Base-by-base conservation (phyloP, 2,888 invertebrate genomes). In the Zaprionus obscuricornis region DNA sequence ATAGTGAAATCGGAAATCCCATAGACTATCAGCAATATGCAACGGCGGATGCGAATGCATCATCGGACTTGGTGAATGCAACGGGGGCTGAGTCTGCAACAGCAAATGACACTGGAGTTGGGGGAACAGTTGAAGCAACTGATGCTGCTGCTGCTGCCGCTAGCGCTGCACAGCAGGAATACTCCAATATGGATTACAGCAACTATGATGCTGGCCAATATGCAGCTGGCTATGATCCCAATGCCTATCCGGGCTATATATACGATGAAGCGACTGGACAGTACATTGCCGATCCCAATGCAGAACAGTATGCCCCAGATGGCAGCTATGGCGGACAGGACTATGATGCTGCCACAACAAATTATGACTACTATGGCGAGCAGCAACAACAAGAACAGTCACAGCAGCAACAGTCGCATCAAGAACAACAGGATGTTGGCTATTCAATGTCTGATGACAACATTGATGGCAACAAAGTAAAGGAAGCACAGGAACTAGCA, bases 221-320 rank as follows among this genome's bases (percentile, higher is more conserved):
- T 54, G 64, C 60, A 31, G 66, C 65, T 13, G 77, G 74, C 54
- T 88, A 88, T 63, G 89, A 88, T 74, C 81, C 86, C 18, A 88
- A 78, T 50, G 76, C 83, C 24, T 90, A 90, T 67, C 87, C 88
- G 14, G 88, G 89, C 18, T 90, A 90, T 51, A 87, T 87, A 56
- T 90, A 89, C 66, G 87, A 87, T 20, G 88, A 89, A 69, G 58
- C 86, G 11, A 88, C 81, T 4, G 88, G 88, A 5, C 84, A 88
- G 57, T 89, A 88, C 18, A 84, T 85, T 24, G 87, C 89, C 49
- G 79, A 85, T 84, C 81, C 81, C 45, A 87, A 88, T 71, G 77
- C 85, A 2, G 64, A 75, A 13, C 85, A 83, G 37, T 79, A 75
- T 51, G 77, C 74, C 22, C 37, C 63, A 51, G 81, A 81, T 62